A percentile compares a stretch with the other conserved stretches of the same genome.
Conservation (phyloP, 1,140 invertebrate genomes). For the Ceratitis capitata region DNA sequence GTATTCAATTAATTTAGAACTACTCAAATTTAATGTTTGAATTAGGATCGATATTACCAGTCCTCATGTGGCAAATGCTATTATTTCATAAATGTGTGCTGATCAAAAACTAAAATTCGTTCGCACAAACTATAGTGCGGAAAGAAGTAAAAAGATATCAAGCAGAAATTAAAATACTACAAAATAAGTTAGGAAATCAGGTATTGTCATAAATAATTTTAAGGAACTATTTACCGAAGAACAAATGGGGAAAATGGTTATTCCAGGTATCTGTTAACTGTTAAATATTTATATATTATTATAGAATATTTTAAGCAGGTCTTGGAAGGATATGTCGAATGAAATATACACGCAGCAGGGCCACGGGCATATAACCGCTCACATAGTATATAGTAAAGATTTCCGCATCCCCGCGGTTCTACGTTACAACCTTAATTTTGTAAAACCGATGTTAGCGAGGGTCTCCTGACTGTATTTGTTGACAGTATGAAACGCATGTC, state of each 20-base stretch:
- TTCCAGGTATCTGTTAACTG: not conserved
- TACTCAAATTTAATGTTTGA: too few species aligned
- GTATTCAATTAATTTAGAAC: too few species aligned
- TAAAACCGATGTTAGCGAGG: not conserved
- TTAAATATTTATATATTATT: not conserved
- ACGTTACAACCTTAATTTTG: slow-evolving; percentile 3
- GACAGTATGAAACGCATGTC: not conserved
- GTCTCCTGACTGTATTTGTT: not conserved
- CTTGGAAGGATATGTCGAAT: slow-evolving; percentile 21
- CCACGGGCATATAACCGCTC: slow-evolving; percentile 23
- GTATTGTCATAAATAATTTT: not conserved
- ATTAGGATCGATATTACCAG: too few species aligned
- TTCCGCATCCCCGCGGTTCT: not conserved
- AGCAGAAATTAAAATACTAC: too few species aligned
- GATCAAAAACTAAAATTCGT: too few species aligned
- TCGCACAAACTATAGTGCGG: too few species aligned
- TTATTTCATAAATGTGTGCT: too few species aligned
- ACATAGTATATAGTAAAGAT: not conserved
- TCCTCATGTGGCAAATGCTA: too few species aligned
- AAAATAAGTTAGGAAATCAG: too few species aligned
- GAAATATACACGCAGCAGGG: slow-evolving; percentile 10
- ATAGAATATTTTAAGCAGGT: not conserved
- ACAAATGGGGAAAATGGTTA: not conserved
- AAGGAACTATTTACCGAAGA: not conserved
- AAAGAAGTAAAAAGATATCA: too few species aligned